Base-by-base conservation (phyloP, 2,113 vertebrate species). In the Perccottus glenii region DNA sequence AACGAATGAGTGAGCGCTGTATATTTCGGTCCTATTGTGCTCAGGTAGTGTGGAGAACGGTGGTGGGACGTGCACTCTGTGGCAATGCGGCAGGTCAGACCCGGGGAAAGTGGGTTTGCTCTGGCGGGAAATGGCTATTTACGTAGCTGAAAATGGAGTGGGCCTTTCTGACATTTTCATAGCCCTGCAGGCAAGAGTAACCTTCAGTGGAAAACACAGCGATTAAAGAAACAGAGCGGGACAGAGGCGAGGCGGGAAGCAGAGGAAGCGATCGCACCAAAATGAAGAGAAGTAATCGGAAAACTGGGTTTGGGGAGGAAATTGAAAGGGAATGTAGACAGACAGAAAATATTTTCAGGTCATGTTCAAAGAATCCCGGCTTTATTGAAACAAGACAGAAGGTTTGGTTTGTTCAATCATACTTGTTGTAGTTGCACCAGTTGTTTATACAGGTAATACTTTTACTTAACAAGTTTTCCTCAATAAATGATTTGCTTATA, bases 91-190 rank as follows among this genome's bases (percentile, higher is more conserved):
- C 82, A 80, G 88, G 88, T 87, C 83, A 80, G 65, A 79, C 64
- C 52, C 40, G 46, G 53, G 84, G 91, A 58, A 92, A 90, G 89
- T 92, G 89, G 94, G 94, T 93, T 94, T 94, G 90, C 90, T 94
- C 93, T 94, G 94, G 80, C 79, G 94, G 94, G 92, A 93, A 92
- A 93, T 86, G 85, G 88, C 90, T 95, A 93, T 94, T 95, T 94
- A 89, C 92, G 92, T 87, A 89, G 85, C 83, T 78, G 83, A 77
- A 91, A 92, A 85, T 90, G 85, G 88, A 89, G 77, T 82, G 84
- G 79, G 87, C 78, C 89, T 87, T 85, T 80, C 74, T 89, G 88
- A 89, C 88, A 89, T 89, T 92, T 90, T 88, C 82, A 76, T 72
- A 90, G 88, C 91, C 90, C 92, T 73, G 84, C 76, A 90, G 93